phyloP scores from a whole-genome alignment of 1,140 invertebrate genomes.

The Drosophila takahashii region DNA sequence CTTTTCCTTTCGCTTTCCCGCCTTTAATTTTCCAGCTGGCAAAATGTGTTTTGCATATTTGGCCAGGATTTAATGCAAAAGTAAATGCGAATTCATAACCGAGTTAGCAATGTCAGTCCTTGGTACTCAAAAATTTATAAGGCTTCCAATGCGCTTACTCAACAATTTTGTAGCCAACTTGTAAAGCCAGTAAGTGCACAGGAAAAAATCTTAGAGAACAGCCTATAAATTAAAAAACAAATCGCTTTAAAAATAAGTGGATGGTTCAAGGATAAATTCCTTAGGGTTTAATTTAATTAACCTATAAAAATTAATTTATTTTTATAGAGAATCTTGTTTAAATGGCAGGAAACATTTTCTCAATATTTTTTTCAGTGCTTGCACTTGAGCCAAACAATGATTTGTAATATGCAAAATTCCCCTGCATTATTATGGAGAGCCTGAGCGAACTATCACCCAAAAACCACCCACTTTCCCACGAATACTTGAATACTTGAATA shows the following conservation, averaged over 20 bases:
- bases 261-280: background rate
- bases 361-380: slow-evolving; percentile 1
- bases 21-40: slow-evolving; percentile 34
- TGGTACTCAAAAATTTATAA: slow-evolving; percentile 21
- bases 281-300: too few relatives aligned
- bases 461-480: background rate
- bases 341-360: too few relatives aligned
- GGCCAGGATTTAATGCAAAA: slow-evolving; percentile 42
- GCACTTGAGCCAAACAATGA: slow-evolving; percentile 36
- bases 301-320: background rate
- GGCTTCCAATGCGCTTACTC: slow-evolving; percentile 28
- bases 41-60: slow-evolving; percentile 70
- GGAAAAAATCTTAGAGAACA: background rate
- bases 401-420: slow-evolving; percentile 56
- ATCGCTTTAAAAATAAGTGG: background rate
- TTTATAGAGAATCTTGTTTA: too few relatives aligned
- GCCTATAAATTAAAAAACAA: background rate
- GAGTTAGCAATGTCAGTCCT: slow-evolving; percentile 9
- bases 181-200: background rate
- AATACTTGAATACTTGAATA: background rate
- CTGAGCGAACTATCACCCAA: slow-evolving; percentile 14
- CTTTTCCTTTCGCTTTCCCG: slow-evolving; percentile 27
- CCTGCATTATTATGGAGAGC: slow-evolving; percentile 11
- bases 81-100: slow-evolving; percentile 41
- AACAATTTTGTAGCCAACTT: slow-evolving; percentile 8